phyloP scores from a whole-genome alignment of 2,797 vertebrate species.

The Lithobates sylvaticus region DNA sequence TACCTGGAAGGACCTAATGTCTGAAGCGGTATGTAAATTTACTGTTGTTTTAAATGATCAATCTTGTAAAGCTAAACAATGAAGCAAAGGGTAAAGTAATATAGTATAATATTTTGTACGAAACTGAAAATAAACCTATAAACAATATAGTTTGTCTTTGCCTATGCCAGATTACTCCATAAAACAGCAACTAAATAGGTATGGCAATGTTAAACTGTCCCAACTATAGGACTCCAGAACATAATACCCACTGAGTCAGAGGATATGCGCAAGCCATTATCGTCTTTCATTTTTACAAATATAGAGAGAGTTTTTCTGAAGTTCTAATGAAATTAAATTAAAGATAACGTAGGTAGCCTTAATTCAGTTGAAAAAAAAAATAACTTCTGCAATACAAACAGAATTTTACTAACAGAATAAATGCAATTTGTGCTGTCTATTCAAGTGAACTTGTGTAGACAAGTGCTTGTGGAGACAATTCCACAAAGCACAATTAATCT shows the following conservation, averaged over 20 bases:
- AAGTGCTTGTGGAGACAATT: neutral
- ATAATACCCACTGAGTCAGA: neutral
- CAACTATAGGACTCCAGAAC: neutral
- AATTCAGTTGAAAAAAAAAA: neutral
- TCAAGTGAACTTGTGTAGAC: neutral
- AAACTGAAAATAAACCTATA: neutral
- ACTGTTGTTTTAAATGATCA: neutral
- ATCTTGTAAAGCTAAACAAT: neutral
- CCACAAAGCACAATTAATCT: constrained; percentile 7
- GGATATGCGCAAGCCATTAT: neutral
- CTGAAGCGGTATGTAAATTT: constrained; percentile 79
- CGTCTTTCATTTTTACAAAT: constrained; percentile 1
- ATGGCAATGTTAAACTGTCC: constrained; percentile 16
- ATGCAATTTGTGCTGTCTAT: neutral
- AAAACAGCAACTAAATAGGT: neutral
- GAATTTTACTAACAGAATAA: constrained; percentile 1
- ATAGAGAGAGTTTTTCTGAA: neutral
- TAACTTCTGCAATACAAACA: neutral
- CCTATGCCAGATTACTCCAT: neutral
- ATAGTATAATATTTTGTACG: neutral
- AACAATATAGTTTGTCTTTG: neutral
- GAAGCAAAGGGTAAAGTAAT: neutral
- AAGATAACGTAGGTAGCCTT: neutral
- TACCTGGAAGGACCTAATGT: constrained; percentile 88
- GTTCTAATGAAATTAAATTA: neutral